Conservation (phyloP, 2,888 invertebrate genomes). For the Ectemnius lituratus region DNA sequence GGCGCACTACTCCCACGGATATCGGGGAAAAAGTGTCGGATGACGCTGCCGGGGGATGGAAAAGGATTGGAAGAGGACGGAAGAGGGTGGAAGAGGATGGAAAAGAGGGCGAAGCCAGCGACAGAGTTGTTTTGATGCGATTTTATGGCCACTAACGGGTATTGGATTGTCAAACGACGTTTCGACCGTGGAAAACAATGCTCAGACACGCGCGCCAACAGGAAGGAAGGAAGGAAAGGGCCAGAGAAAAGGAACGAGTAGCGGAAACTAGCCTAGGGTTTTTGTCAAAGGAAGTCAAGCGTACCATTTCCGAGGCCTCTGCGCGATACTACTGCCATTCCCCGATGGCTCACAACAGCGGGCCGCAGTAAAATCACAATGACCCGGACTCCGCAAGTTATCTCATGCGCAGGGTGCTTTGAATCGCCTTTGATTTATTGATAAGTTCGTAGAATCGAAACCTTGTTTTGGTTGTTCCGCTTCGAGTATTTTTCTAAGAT, state of each 20-base stretch:
- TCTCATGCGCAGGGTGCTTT: too few species aligned
- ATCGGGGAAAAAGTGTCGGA: too few species aligned
- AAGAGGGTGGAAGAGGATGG: background rate
- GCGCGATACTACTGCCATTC: slow-evolving; percentile 18
- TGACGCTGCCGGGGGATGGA: too few species aligned
- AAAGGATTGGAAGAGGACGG: background rate
- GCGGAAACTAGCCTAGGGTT: background rate
- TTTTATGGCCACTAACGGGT: slow-evolving; percentile 37
- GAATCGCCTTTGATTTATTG: too few species aligned
- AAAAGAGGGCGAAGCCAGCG: background rate
- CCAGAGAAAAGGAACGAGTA: background rate
- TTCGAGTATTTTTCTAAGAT: background rate
- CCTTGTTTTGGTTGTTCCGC: background rate
- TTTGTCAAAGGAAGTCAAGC: slow-evolving; percentile 35
- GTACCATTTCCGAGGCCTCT: slow-evolving; percentile 18
- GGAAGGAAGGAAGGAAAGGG: background rate
- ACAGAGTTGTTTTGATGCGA: slow-evolving; percentile 28
- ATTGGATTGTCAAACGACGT: slow-evolving; percentile 29
- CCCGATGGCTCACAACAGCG: background rate
- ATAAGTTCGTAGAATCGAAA: too few species aligned
- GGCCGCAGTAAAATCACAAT: too few species aligned
- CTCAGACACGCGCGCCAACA: slow-evolving; percentile 18
- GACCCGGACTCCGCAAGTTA: too few species aligned
- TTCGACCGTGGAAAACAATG: slow-evolving; percentile 37
- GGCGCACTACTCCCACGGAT: too few species aligned